phyloP scores from a whole-genome alignment of 2,797 vertebrate species.

The Clamator glandarius region DNA sequence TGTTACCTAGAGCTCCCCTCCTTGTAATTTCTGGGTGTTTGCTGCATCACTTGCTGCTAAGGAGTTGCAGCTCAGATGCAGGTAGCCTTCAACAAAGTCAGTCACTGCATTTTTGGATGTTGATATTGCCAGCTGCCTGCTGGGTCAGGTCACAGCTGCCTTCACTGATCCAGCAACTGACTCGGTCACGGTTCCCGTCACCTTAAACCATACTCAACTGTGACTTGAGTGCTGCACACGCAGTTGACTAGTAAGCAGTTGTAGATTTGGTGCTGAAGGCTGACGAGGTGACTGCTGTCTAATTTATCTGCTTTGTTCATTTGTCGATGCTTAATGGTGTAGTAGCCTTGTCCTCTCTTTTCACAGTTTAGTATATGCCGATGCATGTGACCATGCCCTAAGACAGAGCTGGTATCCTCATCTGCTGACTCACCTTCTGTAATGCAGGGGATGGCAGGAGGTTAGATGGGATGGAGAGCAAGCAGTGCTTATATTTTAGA shows the following conservation, averaged over 20 bases:
- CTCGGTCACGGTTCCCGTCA: not conserved
- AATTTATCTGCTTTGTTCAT: not conserved
- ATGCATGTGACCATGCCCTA: accelerated
- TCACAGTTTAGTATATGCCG: not conserved
- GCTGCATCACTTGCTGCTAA: not conserved
- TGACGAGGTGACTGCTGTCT: not conserved
- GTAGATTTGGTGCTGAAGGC: not conserved
- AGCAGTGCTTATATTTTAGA: not conserved
- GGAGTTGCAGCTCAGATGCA: not conserved
- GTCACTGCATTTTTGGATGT: not conserved
- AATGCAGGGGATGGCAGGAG: not conserved
- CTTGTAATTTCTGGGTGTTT: accelerated
- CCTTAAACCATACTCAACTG: not conserved
- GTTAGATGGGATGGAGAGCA: not conserved
- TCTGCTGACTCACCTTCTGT: not conserved
- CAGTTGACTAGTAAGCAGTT: not conserved
- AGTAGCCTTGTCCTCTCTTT: not conserved
- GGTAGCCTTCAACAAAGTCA: not conserved
- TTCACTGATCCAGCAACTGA: not conserved
- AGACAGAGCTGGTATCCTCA: not conserved
- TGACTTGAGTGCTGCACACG: not conserved
- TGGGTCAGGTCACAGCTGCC: accelerated
- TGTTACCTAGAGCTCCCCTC: not conserved
- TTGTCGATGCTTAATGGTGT: not conserved
- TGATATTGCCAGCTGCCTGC: not conserved